Evolutionary conservation across 2,113 vertebrate species (phyloP), one percentile per base, ranked within the genome.

Genomic region (Stictonetta naevosa): DNA sequence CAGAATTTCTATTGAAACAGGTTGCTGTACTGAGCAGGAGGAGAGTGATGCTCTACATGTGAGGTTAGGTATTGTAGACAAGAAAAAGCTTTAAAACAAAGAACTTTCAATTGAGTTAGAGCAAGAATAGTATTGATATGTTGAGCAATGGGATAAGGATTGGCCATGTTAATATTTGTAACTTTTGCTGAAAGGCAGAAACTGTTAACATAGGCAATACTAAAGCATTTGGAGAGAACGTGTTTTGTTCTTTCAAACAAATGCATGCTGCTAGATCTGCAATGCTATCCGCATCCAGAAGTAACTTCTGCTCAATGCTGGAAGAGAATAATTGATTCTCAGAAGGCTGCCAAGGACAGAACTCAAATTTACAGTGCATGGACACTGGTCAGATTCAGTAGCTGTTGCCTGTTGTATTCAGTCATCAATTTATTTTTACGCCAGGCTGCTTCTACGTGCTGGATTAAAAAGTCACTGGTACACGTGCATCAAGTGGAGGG

Each of bases 321-420:
- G 25, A 50, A 81, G 40, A 79, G 53, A 82, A 52, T 60, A 80
- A 48, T 60, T 68, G 68, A 44, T 82, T 89, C 58, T 78, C 71
- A 73, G 80, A 78, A 84, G 59, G 46, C 73, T 90, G 46, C 50
- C 75, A 63, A 56, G 60, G 73, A 44, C 55, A 71, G 56, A 90
- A 59, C 29, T 94, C 36, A 52, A 44, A 68, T 42, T 67, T 71
- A 34, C 31, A 68, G 25, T 64, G 46, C 18, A 11, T 19, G 50
- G 77, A 48, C 48, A 63, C 56, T 52, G 52, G 52, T 91, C 76
- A 67, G 66, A 78, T 92, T 95, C 71, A 84, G 26, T 74, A 64
- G 42, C 48, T 91, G 33, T 89, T 83, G 40, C 22, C 42, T 73
- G 16, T 94, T 95, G 78, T 94, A 53, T 93, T 91, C 53, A 73